Conservation (phyloP, 2,888 invertebrate genomes). For the Troides oblongomaculatus region DNA sequence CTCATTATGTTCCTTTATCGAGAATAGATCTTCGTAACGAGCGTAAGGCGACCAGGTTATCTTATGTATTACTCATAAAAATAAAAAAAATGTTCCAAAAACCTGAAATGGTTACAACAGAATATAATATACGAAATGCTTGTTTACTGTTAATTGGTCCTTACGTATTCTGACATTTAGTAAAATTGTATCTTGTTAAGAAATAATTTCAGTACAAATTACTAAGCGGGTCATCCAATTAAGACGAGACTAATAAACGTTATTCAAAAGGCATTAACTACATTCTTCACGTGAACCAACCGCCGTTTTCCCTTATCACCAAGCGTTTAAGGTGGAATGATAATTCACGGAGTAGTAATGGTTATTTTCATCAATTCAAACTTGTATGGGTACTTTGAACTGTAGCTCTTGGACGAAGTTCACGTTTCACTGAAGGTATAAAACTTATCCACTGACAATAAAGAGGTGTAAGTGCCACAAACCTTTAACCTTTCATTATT, state of each 20-base stretch:
- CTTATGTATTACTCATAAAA: background rate
- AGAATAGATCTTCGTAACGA: background rate
- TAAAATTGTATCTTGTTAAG: background rate
- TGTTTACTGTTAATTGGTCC: constrained; percentile 2
- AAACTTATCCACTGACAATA: too few species aligned
- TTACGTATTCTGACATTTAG: background rate
- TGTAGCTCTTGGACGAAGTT: background rate
- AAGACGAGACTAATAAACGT: constrained; percentile 13
- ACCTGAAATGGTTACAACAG: background rate
- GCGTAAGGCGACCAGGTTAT: background rate
- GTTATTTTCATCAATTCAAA: background rate
- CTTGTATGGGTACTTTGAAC: background rate
- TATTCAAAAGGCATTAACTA: background rate
- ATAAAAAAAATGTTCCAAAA: background rate
- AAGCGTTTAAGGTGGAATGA: background rate
- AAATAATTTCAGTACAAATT: background rate
- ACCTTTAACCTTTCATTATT: too few species aligned
- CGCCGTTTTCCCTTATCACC: background rate
- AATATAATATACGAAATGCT: background rate
- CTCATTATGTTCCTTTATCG: background rate
- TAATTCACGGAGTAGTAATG: background rate
- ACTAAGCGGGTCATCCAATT: constrained; percentile 13
- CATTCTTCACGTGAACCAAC: background rate
- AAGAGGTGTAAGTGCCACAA: too few species aligned
- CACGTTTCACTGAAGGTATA: background rate